phyloP scores from a whole-genome alignment of 2,113 vertebrate species.

The Hippocampus guttulatus region DNA sequence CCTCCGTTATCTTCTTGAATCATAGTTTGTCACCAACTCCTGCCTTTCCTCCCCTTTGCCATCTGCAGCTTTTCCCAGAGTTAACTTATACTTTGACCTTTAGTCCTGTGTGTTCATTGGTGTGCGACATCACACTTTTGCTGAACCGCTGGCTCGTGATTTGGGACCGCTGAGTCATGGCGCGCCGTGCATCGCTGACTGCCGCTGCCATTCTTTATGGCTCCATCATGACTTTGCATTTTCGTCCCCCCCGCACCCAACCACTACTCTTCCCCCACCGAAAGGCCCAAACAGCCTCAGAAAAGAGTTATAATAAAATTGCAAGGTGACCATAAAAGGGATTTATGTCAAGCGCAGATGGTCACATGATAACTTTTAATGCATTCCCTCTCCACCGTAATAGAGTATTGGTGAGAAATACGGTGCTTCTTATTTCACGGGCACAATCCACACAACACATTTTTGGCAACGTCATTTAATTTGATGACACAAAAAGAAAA shows the following conservation, averaged over 20 bases:
- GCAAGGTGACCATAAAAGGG: constrained; percentile 14
- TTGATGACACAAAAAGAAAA: no score
- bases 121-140: constrained; percentile 34
- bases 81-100: constrained; percentile 37
- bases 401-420: neutral
- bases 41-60: neutral
- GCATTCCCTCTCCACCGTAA: neutral
- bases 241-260: constrained; percentile 9
- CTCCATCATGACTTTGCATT: constrained; percentile 55
- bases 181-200: constrained; percentile 49
- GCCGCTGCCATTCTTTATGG: constrained; percentile 55
- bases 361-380: constrained; percentile 1
- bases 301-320: constrained; percentile 25
- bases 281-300: constrained; percentile 3
- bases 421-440: neutral
- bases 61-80: neutral
- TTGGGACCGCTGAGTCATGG: constrained; percentile 43
- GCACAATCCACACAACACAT: neutral
- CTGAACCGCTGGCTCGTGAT: constrained; percentile 42
- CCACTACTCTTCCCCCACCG: neutral
- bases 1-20: neutral
- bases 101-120: constrained; percentile 29
- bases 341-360: constrained; percentile 26
- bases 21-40: neutral
- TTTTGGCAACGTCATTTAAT: no score